These are phyloP conservation scores for Drosophila rubida DNA, from an alignment of 2,888 invertebrate species.

Conservation along the genomic window DNA sequence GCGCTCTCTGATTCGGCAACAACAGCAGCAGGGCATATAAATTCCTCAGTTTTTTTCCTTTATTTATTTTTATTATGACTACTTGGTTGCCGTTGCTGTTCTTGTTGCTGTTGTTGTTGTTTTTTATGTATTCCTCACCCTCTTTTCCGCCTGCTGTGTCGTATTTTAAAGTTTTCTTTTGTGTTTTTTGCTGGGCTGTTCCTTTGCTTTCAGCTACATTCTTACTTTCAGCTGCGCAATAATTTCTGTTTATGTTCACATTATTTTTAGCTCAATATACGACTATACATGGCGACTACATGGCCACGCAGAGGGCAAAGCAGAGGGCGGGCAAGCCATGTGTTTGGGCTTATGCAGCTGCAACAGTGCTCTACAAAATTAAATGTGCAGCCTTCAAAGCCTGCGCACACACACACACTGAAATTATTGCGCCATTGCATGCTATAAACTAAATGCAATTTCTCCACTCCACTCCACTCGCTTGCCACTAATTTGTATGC, in stretches of 20 bases:
- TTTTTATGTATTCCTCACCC: slow-evolving; percentile 34
- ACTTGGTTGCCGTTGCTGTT: slow-evolving; percentile 40
- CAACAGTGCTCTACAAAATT: slow-evolving; percentile 59
- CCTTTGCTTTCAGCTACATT: slow-evolving; percentile 38
- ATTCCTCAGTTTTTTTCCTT: slow-evolving; percentile 50
- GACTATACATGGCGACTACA: slow-evolving; percentile 27
- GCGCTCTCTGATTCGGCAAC: slow-evolving; percentile 11
- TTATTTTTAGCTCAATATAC: slow-evolving; percentile 63
- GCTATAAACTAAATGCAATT: slow-evolving; percentile 56
- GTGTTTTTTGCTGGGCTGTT: slow-evolving; percentile 18
- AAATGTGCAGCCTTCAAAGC: slow-evolving; percentile 53
- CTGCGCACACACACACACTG: slow-evolving; percentile 10
- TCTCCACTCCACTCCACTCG: slow-evolving; percentile 4
- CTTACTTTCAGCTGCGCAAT: slow-evolving; percentile 63
- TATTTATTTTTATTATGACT: slow-evolving; percentile 77
- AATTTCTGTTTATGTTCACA: slow-evolving; percentile 76
- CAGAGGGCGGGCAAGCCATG: not conserved
- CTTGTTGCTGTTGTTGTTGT: slow-evolving; percentile 43
- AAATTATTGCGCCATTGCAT: slow-evolving; percentile 49
- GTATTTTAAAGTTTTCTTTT: slow-evolving; percentile 47
- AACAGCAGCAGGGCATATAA: slow-evolving; percentile 48
- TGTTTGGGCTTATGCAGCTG: slow-evolving; percentile 4
- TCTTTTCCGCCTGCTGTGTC: slow-evolving; percentile 4
- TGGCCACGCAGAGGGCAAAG: not conserved
- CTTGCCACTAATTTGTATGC: slow-evolving; percentile 26